Base-by-base conservation (phyloP, 1,140 invertebrate genomes). In the Lucilia cuprina region DNA sequence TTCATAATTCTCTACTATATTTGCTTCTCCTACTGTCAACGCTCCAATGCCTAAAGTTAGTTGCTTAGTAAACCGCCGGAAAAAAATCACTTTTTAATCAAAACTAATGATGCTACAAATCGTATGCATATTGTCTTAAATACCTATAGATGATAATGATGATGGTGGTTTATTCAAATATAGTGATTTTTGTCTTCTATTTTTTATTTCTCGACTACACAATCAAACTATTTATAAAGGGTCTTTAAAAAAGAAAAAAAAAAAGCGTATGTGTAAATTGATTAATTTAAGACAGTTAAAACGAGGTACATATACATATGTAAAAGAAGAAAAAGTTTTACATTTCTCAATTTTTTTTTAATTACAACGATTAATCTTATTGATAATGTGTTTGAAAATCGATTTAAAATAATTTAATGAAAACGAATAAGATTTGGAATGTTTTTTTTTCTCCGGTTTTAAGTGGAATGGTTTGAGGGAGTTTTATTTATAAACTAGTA, bases 81-180 rank as follows among this genome's bases (percentile, higher is more conserved):
- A 30, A 74, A 74, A 74, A 74, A 77, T 77, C 74, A 77, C 74
- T 19, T 77, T 77, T 17, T 77, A 77, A 77, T 77, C 74, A 41
- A 77, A 77, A 77, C 74, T 77, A 77, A 77, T 77, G 74, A 77
- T 77, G 74, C 74, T 30, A 74, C 70, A 77, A 77, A 77, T 41
- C 35, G 74, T 19, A 77, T 77, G 74, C 74, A 77, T 77, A 77
- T 77, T 55, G 17, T 41, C 41, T 41, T 41, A 41, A 41, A 41
- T 41, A 41, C 41, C 5, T 41, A 41, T 30, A 30, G 25, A 30
- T 30, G 25, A 30, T n/a, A n/a, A n/a, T 30, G 25, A 30, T 49
- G 3, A 55, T n/a, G 41, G 4, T 35, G 25, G 30, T 77, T 75
- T 75, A 34, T 74, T 74, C 19, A 34, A 25, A 25, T 34, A 30